Percentiles rank a stretch among this genome's conserved stretches.
Evolutionary conservation across 1,140 invertebrate species (phyloP).

Genomic region (Camponotus pennsylvanicus): DNA sequence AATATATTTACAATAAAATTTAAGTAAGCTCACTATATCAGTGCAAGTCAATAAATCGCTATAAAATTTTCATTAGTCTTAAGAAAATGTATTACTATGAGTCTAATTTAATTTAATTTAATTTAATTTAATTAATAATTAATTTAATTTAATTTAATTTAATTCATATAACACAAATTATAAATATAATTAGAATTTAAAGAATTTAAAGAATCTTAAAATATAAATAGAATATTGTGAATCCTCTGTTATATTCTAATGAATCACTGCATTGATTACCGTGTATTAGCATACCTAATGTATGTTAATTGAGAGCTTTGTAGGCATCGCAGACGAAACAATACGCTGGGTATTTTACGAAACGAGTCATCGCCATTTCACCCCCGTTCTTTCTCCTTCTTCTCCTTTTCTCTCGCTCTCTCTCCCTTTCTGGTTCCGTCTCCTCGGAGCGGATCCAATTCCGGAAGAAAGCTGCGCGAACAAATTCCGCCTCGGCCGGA

Average conservation of each 20-base stretch:
- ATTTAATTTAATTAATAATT: too few relatives aligned
- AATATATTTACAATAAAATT: background rate
- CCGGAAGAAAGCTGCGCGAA: slow-evolving; percentile 79
- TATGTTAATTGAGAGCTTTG: slow-evolving; percentile 29
- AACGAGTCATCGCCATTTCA: slow-evolving; percentile 55
- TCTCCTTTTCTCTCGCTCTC: background rate
- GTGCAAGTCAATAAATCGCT: background rate
- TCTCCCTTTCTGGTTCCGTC: background rate
- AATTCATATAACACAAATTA: too few relatives aligned
- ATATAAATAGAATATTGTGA: background rate
- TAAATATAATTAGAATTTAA: too few relatives aligned
- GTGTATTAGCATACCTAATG: slow-evolving; percentile 1
- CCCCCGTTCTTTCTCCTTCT: background rate
- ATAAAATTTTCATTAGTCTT: background rate
- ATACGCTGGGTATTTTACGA: slow-evolving; percentile 27
- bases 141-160: too few relatives aligned
- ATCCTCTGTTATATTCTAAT: background rate
- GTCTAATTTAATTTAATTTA: too few relatives aligned
- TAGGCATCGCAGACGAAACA: slow-evolving; percentile 15
- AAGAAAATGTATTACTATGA: background rate
- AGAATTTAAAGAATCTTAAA: background rate
- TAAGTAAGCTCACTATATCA: background rate
- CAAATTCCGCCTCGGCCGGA: slow-evolving; percentile 69
- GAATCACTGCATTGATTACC: background rate
- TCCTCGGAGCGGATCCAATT: slow-evolving; percentile 62